Percentiles rank a stretch among this genome's conserved stretches.
phyloP scores from a whole-genome alignment of 2,113 vertebrate species.

The Xerus inauris region DNA sequence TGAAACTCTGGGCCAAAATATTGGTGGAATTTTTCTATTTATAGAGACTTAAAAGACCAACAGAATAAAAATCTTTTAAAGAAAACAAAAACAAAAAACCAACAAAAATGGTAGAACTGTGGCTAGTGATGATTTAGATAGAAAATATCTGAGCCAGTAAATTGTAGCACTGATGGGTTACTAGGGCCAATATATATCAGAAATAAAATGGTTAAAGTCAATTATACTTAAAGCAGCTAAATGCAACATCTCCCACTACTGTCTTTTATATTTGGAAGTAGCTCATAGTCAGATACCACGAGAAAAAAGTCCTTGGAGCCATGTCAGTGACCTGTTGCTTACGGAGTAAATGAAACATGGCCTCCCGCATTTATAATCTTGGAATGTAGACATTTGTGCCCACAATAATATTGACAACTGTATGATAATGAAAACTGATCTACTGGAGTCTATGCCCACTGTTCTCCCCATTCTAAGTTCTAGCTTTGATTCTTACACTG shows the following conservation, averaged over 20 bases:
- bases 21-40: not conserved
- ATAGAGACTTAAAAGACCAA: not conserved
- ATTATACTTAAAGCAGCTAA: not conserved
- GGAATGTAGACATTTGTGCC: slow-evolving; percentile 61
- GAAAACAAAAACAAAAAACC: not conserved
- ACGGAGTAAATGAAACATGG: slow-evolving; percentile 52
- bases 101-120: not conserved
- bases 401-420: slow-evolving; percentile 67
- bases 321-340: slow-evolving; percentile 53
- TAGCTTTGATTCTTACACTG: slow-evolving; percentile 77
- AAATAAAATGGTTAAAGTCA: not conserved
- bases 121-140: not conserved
- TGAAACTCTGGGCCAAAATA: slow-evolving; percentile 31
- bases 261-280: not conserved
- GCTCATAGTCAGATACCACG: not conserved
- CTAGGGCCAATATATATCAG: not conserved
- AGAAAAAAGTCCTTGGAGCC: not conserved
- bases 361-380: slow-evolving; percentile 19
- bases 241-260: not conserved
- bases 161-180: not conserved
- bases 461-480: slow-evolving; percentile 76
- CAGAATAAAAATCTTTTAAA: not conserved
- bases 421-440: slow-evolving; percentile 72
- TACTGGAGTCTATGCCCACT: slow-evolving; percentile 39
- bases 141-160: not conserved